Evolutionary conservation across 2,113 vertebrate genomes (phyloP).

Genomic region (pig (Sus scrofa)): DNA sequence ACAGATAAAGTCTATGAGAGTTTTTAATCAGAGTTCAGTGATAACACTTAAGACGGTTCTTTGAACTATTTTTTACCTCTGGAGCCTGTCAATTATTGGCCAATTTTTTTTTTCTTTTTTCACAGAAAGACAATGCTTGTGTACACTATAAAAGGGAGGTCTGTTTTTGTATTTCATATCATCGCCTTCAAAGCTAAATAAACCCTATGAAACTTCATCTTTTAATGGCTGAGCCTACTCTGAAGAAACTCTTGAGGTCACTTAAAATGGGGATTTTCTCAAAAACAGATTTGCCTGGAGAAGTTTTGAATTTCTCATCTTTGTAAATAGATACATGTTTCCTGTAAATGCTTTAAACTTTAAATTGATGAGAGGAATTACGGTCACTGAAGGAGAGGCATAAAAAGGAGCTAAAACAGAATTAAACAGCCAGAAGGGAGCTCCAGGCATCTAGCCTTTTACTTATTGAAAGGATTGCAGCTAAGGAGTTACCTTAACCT

Average conservation of each 20-base stretch:
- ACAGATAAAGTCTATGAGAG: neutral
- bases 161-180: neutral
- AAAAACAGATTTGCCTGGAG: slow-evolving; percentile 51
- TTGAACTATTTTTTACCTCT: slow-evolving; percentile 1
- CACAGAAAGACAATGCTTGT: neutral
- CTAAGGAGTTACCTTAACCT: slow-evolving; percentile 2
- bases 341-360: slow-evolving; percentile 47
- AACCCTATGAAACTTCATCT: neutral
- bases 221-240: neutral
- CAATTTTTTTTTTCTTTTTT: neutral
- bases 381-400: neutral
- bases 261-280: neutral
- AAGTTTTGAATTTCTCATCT: slow-evolving; percentile 22
- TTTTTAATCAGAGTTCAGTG: slow-evolving; percentile 1
- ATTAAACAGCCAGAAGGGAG: neutral
- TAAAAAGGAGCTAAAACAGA: slow-evolving; percentile 13
- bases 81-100: neutral
- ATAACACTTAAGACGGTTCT: neutral
- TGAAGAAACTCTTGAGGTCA: neutral
- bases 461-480: neutral
- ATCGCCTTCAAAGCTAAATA: slow-evolving; percentile 7
- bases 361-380: slow-evolving; percentile 21
- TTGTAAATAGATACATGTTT: slow-evolving; percentile 31
- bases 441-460: neutral
- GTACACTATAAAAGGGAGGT: neutral